These are phyloP conservation scores for Muscicapa comitata DNA, from an alignment of 2,797 vertebrate species.

Conservation along the genomic window DNA sequence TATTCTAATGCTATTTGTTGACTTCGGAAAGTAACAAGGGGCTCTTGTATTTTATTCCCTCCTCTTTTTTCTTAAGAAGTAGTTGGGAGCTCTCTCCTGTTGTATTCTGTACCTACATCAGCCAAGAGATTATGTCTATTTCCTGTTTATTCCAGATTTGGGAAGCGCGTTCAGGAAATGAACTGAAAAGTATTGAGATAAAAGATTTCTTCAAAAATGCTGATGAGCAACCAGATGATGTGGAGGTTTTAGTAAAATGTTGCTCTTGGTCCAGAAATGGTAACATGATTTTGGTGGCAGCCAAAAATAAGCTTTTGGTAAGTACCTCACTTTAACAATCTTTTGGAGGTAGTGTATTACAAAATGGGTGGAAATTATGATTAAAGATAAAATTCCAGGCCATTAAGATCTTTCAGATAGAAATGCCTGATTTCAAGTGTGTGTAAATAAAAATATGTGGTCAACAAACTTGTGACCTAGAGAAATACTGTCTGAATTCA, in stretches of 20 bases:
- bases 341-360: neutral
- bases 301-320: conserved; percentile 87
- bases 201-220: conserved; percentile 73
- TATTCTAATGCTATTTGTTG: neutral
- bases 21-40: neutral
- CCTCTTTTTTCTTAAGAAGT: neutral
- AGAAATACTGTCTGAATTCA: neutral
- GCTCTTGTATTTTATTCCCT: neutral
- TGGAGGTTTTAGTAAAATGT: conserved; percentile 85
- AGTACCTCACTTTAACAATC: conserved; percentile 56
- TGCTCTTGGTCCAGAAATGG: conserved; percentile 90
- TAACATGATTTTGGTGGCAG: conserved; percentile 81
- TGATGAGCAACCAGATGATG: conserved; percentile 75
- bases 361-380: neutral
- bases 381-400: neutral
- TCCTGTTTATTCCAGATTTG: conserved; percentile 81
- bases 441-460: neutral
- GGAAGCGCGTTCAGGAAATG: conserved; percentile 82
- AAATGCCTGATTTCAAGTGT: neutral
- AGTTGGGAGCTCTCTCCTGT: neutral
- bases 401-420: neutral
- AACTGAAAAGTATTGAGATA: conserved; percentile 85
- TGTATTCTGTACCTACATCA: neutral
- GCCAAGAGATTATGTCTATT: neutral
- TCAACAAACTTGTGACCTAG: neutral